Percentiles rank a stretch among this genome's conserved stretches.
These are phyloP conservation scores for rat (Rattus norvegicus) DNA, from an alignment of 2,113 vertebrate genomes.

Conservation along the genomic window DNA sequence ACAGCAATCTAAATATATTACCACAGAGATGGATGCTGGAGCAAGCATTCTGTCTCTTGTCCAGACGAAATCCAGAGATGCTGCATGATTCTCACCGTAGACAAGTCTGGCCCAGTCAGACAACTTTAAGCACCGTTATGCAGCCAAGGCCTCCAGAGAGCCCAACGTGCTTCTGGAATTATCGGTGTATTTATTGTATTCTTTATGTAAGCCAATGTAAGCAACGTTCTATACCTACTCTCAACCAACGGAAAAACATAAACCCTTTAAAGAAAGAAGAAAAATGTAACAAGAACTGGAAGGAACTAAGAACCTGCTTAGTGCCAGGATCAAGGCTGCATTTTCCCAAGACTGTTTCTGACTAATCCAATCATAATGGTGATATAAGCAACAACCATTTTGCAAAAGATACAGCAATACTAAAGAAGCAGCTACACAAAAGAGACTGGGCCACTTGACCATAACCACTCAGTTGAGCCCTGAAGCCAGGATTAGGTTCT, in stretches of 20 bases:
- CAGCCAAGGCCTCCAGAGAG: neutral
- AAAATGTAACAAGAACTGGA: neutral
- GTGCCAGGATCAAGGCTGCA: neutral
- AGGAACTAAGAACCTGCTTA: neutral
- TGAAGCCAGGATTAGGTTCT: neutral
- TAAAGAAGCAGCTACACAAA: neutral
- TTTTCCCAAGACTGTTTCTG: constrained; percentile 15
- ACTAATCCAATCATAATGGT: neutral
- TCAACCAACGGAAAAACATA: neutral
- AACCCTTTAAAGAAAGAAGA: neutral
- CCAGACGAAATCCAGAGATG: neutral
- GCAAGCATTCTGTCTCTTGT: neutral
- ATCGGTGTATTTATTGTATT: neutral
- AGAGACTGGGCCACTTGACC: neutral
- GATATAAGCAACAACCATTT: neutral
- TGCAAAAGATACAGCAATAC: neutral
- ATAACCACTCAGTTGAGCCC: neutral
- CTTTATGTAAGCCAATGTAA: neutral
- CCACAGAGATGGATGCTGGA: neutral
- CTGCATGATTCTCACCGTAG: neutral
- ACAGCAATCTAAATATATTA: neutral
- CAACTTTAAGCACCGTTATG: neutral
- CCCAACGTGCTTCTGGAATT: neutral
- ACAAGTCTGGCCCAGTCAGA: neutral
- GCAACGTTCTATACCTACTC: neutral